A percentile compares a stretch with the other conserved stretches of the same genome.
These are phyloP conservation scores for Antheraea mylitta DNA, from an alignment of 1,140 invertebrate genomes.

Conservation along the genomic window DNA sequence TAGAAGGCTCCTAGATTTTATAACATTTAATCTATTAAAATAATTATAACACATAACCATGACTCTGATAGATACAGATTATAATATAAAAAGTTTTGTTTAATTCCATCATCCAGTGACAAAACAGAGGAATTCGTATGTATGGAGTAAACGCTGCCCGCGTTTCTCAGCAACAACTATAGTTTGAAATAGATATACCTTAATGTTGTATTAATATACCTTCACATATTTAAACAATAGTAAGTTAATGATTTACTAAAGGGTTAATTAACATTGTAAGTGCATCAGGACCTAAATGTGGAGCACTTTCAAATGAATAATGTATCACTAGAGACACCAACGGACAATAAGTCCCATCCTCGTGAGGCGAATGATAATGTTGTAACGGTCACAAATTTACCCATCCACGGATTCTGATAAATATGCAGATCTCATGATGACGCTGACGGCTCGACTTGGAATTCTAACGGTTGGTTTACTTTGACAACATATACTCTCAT, in stretches of 20 bases:
- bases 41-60: no score
- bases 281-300: constrained; percentile 34
- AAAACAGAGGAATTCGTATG: no score
- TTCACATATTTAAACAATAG: neutral
- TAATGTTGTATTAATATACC: no score
- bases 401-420: constrained; percentile 61
- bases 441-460: constrained; percentile 47
- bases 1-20: no score
- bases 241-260: neutral
- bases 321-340: constrained; percentile 28
- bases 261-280: constrained; percentile 15
- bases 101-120: no score
- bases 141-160: no score
- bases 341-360: constrained; percentile 30
- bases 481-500: constrained; percentile 46
- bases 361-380: constrained; percentile 52
- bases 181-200: no score
- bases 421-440: constrained; percentile 66
- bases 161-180: no score
- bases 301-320: constrained; percentile 50
- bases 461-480: constrained; percentile 70
- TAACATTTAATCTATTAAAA: no score
- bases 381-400: constrained; percentile 56
- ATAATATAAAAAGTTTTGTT: no score
- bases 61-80: no score